phyloP scores from a whole-genome alignment of 2,113 vertebrate species.

The Dinomys branickii region DNA sequence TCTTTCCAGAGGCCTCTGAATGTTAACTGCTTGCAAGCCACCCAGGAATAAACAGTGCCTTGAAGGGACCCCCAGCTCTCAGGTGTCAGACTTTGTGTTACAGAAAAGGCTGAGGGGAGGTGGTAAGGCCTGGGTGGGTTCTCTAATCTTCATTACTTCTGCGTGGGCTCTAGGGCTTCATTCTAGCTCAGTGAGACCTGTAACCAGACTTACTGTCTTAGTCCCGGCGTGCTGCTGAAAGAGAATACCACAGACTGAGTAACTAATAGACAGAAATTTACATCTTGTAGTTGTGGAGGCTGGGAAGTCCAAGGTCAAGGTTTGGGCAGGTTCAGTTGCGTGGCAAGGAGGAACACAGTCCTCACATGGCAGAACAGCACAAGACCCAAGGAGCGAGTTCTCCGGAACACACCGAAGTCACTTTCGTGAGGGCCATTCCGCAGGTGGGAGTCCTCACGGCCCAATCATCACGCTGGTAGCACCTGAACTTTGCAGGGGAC shows the following conservation, averaged over 20 bases:
- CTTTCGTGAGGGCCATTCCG: neutral
- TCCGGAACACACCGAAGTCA: neutral
- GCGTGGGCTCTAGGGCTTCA: neutral
- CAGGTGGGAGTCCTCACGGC: too few species aligned
- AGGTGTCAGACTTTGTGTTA: neutral
- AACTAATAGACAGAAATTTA: neutral
- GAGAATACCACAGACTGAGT: neutral
- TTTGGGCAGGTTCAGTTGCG: neutral
- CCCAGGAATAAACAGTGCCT: rapidly evolving
- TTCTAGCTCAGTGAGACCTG: neutral
- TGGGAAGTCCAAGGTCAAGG: neutral
- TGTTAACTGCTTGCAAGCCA: neutral
- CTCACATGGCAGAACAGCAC: neutral
- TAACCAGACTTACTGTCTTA: neutral
- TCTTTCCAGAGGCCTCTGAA: neutral
- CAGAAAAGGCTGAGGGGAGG: neutral
- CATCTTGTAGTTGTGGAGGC: neutral
- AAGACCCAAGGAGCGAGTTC: neutral
- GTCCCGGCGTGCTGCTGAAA: neutral
- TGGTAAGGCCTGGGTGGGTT: neutral
- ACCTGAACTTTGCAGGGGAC: neutral
- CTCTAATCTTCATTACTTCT: neutral
- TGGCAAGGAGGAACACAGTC: too few species aligned
- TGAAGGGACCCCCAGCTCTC: neutral
- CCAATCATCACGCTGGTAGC: neutral